Evolutionary conservation across 2,888 invertebrate genomes (phyloP).

Genomic region (Cantharis lateralis): DNA sequence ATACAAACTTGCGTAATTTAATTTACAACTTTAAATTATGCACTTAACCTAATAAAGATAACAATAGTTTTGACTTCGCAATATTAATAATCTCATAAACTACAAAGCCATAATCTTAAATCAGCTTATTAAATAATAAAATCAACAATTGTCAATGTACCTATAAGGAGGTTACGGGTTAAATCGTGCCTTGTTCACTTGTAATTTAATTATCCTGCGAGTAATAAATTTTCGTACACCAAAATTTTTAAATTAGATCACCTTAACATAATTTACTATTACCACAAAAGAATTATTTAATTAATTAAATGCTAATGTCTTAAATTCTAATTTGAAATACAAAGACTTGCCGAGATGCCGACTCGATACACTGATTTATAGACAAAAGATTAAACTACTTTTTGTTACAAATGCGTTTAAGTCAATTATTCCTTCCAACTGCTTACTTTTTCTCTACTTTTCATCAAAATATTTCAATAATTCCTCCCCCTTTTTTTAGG

Average conservation of each 20-base stretch:
- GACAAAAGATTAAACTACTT: background rate
- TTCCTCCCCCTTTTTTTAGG: background rate
- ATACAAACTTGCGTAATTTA: background rate
- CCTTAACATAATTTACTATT: background rate
- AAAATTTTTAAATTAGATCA: background rate
- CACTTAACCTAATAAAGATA: constrained; percentile 1
- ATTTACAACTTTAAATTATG: background rate
- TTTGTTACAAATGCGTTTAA: background rate
- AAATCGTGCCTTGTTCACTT: background rate
- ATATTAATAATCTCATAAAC: background rate
- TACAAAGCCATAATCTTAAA: background rate
- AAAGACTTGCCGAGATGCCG: background rate
- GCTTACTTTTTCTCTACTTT: background rate
- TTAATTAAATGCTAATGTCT: background rate
- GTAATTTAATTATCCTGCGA: background rate
- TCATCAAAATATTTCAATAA: background rate
- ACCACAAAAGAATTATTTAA: background rate
- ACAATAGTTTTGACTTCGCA: background rate
- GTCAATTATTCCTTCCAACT: background rate
- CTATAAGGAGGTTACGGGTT: background rate
- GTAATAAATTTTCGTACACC: background rate
- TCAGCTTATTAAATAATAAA: background rate
- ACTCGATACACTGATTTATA: background rate
- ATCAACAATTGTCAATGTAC: background rate
- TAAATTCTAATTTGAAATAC: background rate